A percentile compares a stretch with the other conserved stretches of the same genome.
These are phyloP conservation scores for Smutsia gigantea DNA, from an alignment of 2,797 vertebrate species.

Conservation along the genomic window DNA sequence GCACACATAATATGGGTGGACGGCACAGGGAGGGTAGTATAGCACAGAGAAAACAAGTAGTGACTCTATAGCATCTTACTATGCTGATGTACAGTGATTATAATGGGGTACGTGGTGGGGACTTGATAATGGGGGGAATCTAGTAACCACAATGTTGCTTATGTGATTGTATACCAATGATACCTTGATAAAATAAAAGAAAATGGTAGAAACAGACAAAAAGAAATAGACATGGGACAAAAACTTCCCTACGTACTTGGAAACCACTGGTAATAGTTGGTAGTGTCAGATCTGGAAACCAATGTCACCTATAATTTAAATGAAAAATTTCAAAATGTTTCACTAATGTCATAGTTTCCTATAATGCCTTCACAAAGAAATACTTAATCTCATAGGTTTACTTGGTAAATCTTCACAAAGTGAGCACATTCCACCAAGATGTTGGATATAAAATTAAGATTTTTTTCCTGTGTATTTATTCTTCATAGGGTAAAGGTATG, in stretches of 20 bases:
- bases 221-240: not conserved
- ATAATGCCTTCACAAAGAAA: not conserved
- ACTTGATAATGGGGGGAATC: too few relatives aligned
- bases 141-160: too few relatives aligned
- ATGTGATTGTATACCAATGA: too few relatives aligned
- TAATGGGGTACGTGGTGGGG: too few relatives aligned
- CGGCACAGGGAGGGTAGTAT: too few relatives aligned
- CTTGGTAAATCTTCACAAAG: not conserved
- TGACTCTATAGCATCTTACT: too few relatives aligned
- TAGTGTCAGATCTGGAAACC: not conserved
- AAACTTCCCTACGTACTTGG: not conserved
- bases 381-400: not conserved
- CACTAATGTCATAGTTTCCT: not conserved
- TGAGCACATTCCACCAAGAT: not conserved
- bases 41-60: too few relatives aligned
- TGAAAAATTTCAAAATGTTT: not conserved
- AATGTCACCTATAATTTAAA: not conserved
- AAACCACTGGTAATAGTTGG: not conserved
- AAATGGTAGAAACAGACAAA: too few relatives aligned
- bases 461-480: not conserved
- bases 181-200: too few relatives aligned
- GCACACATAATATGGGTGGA: too few relatives aligned
- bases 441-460: not conserved
- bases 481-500: not conserved
- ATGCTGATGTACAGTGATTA: too few relatives aligned